These are phyloP conservation scores for Pogonophryne albipinna DNA, from an alignment of 2,797 vertebrate genomes.

Conservation along the genomic window DNA sequence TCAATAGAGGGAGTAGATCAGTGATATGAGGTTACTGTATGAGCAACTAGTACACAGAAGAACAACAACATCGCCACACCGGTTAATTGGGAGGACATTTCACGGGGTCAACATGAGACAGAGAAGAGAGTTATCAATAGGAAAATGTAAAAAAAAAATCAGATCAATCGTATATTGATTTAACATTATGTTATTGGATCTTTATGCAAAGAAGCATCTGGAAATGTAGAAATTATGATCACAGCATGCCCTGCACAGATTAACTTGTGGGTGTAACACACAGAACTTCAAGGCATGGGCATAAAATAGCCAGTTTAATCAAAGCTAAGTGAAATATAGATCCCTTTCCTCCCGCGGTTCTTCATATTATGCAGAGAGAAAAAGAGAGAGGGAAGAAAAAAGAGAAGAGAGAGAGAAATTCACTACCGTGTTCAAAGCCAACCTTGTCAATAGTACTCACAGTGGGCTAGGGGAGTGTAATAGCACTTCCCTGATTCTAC, in stretches of 20 bases:
- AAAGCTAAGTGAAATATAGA: conserved; percentile 74
- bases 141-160: conserved; percentile 55
- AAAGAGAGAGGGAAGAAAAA: conserved; percentile 19
- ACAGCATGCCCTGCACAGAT: conserved; percentile 49
- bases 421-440: conserved; percentile 83
- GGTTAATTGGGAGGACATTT: conserved; percentile 82
- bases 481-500: conserved; percentile 94
- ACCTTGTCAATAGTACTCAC: conserved; percentile 95
- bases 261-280: conserved; percentile 50
- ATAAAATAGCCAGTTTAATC: conserved; percentile 70
- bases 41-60: conserved; percentile 66
- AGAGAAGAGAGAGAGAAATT: conserved; percentile 67
- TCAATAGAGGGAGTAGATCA: conserved; percentile 84
- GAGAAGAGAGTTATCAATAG: conserved; percentile 67
- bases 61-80: conserved; percentile 64
- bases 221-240: conserved; percentile 55
- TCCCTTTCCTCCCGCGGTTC: conserved; percentile 57
- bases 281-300: conserved; percentile 54
- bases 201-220: conserved; percentile 33
- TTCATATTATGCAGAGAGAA: conserved; percentile 60
- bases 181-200: conserved; percentile 43
- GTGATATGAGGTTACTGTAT: conserved; percentile 84
- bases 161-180: conserved; percentile 60
- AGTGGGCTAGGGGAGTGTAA: conserved; percentile 94
- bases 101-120: conserved; percentile 64